Evolutionary conservation across 2,113 vertebrate genomes (phyloP).

Genomic region (Cyanoderma ruficeps): DNA sequence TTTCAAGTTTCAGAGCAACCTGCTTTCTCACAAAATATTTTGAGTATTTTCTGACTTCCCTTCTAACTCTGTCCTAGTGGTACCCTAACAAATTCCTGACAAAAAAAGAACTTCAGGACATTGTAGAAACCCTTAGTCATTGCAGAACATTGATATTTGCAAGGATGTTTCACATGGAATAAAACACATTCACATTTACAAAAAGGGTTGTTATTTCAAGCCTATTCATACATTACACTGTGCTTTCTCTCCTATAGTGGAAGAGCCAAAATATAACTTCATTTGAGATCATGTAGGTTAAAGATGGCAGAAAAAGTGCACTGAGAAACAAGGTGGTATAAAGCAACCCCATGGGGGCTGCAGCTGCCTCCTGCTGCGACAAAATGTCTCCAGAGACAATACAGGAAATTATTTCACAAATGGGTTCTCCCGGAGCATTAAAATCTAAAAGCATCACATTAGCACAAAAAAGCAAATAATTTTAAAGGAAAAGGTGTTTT

Average conservation of each 20-base stretch:
- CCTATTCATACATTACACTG: not conserved
- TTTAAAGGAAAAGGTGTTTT: not conserved
- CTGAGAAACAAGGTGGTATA: not conserved
- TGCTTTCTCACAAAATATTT: not conserved
- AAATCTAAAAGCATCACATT: not conserved
- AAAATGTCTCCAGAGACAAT: not conserved
- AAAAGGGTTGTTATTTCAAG: not conserved
- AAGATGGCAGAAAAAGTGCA: not conserved
- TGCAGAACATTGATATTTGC: not conserved
- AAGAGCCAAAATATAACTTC: not conserved
- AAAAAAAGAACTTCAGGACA: not conserved
- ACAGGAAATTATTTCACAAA: not conserved
- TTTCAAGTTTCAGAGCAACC: not conserved
- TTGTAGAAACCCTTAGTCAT: not conserved
- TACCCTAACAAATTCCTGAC: not conserved
- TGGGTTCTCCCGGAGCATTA: not conserved
- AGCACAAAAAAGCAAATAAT: not conserved
- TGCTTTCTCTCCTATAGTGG: not conserved
- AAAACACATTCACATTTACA: not conserved
- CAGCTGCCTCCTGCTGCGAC: not conserved
- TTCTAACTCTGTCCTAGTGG: not conserved
- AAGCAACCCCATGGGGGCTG: not conserved
- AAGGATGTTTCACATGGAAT: not conserved
- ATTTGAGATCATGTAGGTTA: rapidly evolving
- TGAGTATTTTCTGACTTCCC: not conserved